Evolutionary conservation across 2,888 invertebrate genomes (phyloP).

Genomic region (Fragum whitleyi): DNA sequence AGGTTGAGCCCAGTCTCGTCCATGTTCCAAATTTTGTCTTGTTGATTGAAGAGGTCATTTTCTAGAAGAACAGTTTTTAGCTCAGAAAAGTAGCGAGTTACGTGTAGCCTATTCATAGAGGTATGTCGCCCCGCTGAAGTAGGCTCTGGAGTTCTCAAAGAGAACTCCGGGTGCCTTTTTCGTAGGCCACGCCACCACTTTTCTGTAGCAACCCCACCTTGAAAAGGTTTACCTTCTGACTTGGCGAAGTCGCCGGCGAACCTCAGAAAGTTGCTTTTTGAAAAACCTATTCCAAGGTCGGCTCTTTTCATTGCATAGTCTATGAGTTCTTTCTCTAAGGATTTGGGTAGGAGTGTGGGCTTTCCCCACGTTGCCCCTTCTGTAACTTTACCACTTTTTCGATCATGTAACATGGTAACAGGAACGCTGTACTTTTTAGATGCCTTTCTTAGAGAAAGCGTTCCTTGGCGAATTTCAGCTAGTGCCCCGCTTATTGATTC

Average conservation of each 20-base stretch:
- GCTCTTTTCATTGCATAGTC: constrained; percentile 25
- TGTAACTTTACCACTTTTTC: constrained; percentile 7
- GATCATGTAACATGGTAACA: constrained; percentile 24
- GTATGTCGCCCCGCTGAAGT: constrained; percentile 38
- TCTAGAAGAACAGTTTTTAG: constrained; percentile 26
- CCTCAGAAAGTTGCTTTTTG: constrained; percentile 32
- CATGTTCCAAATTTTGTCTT: constrained; percentile 39
- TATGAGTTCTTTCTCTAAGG: constrained; percentile 27
- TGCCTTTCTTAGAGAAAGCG: constrained; percentile 19
- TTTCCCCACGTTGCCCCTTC: constrained; percentile 36
- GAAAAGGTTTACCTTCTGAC: constrained; percentile 24
- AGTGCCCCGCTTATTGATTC: constrained; percentile 30
- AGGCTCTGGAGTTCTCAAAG: constrained; percentile 35
- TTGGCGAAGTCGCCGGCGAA: constrained; percentile 34
- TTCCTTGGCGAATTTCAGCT: constrained; percentile 8
- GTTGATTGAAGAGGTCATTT: constrained; percentile 8
- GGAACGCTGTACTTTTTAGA: constrained; percentile 28
- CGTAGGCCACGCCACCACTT: constrained; percentile 49
- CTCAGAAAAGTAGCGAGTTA: constrained; percentile 16
- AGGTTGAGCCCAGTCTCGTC: constrained; percentile 42
- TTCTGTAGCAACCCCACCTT: constrained; percentile 28
- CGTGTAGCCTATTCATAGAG: constrained; percentile 34
- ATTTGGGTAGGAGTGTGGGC: background rate
- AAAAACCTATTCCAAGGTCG: constrained; percentile 31
- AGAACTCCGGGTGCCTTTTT: constrained; percentile 40